A percentile compares a stretch with the other conserved stretches of the same genome.
Evolutionary conservation across 2,113 vertebrate genomes (phyloP).

Genomic region (Origma solitaria): DNA sequence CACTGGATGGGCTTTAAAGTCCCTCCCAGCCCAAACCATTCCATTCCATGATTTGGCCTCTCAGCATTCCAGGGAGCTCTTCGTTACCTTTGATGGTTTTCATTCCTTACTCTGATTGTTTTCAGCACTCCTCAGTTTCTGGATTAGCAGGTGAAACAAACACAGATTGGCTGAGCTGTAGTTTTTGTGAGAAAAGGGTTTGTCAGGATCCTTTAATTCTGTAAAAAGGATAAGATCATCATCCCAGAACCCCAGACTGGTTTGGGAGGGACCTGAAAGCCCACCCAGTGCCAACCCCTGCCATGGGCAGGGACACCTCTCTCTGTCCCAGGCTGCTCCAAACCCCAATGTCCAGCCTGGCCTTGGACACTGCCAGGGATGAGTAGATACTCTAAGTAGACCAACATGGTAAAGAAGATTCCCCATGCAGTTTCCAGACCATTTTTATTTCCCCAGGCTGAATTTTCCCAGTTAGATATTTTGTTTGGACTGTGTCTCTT

Average conservation of each 20-base stretch:
- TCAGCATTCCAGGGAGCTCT: background rate
- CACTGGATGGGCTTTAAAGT: rapidly evolving
- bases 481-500: background rate
- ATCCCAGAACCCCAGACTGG: background rate
- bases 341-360: background rate
- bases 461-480: background rate
- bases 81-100: background rate
- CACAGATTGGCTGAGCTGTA: background rate
- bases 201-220: background rate
- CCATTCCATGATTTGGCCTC: background rate
- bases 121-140: background rate
- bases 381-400: rapidly evolving
- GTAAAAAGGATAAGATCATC: background rate
- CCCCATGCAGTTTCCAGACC: background rate
- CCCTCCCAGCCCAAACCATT: rapidly evolving
- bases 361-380: rapidly evolving
- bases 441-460: background rate
- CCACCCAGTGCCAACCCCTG: background rate
- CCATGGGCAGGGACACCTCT: background rate
- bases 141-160: background rate
- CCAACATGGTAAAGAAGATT: background rate
- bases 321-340: background rate
- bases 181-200: background rate
- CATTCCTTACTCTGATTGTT: background rate
- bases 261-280: rapidly evolving